phyloP scores from a whole-genome alignment of 2,888 invertebrate genomes.

The Ditula angustiorana region DNA sequence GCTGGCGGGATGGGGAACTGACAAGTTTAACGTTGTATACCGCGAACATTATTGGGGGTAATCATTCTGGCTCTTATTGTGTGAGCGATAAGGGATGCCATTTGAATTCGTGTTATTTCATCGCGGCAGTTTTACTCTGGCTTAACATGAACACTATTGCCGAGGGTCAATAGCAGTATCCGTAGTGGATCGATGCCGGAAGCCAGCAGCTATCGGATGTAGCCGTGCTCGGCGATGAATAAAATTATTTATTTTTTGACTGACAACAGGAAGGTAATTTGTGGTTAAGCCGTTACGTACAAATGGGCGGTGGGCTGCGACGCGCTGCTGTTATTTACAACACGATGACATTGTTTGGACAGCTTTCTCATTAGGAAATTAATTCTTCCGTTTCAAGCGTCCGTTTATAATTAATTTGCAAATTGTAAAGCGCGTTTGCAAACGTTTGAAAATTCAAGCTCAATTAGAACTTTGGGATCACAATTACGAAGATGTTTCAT shows the following conservation, averaged over 20 bases:
- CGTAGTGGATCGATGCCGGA: constrained; percentile 71
- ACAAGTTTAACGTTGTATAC: constrained; percentile 27
- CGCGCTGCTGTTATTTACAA: constrained; percentile 23
- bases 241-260: constrained; percentile 52
- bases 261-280: constrained; percentile 49
- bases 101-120: constrained; percentile 40
- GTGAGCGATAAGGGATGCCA: constrained; percentile 42
- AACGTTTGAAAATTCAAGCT: constrained; percentile 8
- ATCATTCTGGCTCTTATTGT: constrained; percentile 30
- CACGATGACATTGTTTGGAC: constrained; percentile 36
- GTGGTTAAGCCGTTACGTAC: constrained; percentile 39
- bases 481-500: constrained; percentile 1
- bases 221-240: constrained; percentile 52
- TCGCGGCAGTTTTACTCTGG: constrained; percentile 55
- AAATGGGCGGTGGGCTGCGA: constrained; percentile 20
- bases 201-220: constrained; percentile 64
- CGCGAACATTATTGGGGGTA: constrained; percentile 2
- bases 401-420: constrained; percentile 30
- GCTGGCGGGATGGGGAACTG: constrained; percentile 11
- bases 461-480: constrained; percentile 4
- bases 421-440: constrained; percentile 19
- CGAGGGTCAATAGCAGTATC: constrained; percentile 70
- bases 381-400: constrained; percentile 19
- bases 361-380: constrained; percentile 33
- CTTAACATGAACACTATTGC: constrained; percentile 55